Evolutionary conservation across 2,888 invertebrate species (phyloP).

Genomic region (Adelphocoris suturalis): DNA sequence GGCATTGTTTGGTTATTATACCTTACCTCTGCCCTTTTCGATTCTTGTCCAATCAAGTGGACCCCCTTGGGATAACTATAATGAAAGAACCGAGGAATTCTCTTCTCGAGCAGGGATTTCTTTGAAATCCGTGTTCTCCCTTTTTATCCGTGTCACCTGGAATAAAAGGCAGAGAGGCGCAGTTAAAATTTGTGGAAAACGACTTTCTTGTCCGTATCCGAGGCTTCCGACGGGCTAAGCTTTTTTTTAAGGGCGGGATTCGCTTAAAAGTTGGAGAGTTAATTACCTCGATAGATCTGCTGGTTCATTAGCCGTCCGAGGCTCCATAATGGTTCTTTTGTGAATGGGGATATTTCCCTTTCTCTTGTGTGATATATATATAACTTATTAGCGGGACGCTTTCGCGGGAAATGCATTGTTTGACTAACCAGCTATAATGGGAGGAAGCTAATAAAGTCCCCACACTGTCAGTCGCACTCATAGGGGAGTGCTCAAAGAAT

Average conservation of each 20-base stretch:
- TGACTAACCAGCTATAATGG: too few relatives aligned
- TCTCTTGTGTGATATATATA: too few relatives aligned
- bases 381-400: too few relatives aligned
- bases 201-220: neutral
- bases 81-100: too few relatives aligned
- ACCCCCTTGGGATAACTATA: too few relatives aligned
- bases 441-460: too few relatives aligned
- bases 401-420: too few relatives aligned
- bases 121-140: neutral
- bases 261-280: neutral
- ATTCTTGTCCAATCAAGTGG: too few relatives aligned
- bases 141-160: neutral
- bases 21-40: too few relatives aligned
- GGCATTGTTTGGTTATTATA: too few relatives aligned
- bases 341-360: neutral
- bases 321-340: neutral
- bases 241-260: neutral
- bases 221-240: neutral
- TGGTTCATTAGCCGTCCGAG: neutral
- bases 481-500: too few relatives aligned
- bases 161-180: neutral
- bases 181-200: neutral
- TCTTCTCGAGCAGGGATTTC: neutral
- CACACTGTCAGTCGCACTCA: too few relatives aligned
- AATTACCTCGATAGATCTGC: neutral